Evolutionary conservation across 2,888 invertebrate species (phyloP), one percentile per base, ranked within the genome.

Genomic region (Cataglyphis albicans): DNA sequence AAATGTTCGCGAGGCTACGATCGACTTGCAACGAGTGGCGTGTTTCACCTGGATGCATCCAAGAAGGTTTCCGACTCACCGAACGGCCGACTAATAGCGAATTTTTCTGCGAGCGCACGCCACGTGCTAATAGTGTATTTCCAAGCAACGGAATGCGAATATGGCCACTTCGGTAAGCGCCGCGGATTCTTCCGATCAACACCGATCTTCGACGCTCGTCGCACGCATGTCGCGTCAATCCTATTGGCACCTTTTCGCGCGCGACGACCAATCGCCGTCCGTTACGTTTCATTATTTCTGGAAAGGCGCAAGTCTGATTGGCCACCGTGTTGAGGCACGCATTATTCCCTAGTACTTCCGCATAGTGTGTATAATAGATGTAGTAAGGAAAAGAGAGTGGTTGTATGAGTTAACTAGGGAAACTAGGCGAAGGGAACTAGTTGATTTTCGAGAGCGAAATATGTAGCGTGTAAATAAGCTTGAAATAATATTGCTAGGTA

Each of bases 41-140:
- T 72, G 61, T 29, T 48, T 70, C 7, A 29, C 29, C 18, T 3
- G 15, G 44, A 59, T 5, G 10, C n/a, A 7, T 59, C 48, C n/a
- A 35, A 61, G 18, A 44, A 61, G 29, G 44, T 70, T 64, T 18
- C 41, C 55, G 68, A 12, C 72, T 48, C 82, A 82, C 81, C 44
- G 63, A 83, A 81, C n/a, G 57, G 55, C 65, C 70, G 81, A 89
- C 81, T 87, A 81, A 38, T 55, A 5, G 55, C 38, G 12, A 32
- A 83, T 73, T 83, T 83, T 88, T 29, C 61, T 57, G 44, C 80
- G 83, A 87, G 82, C 64, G 3, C 70, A 15, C 73, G 96, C 96
- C 96, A 96, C 96, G 96, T 96, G 96, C 96, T 96, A 96, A 95
- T 96, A 96, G 96, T 96, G 96, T 96, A 96, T 96, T 96, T 95